These are phyloP conservation scores for Malaclemys terrapin DNA, from an alignment of 2,113 vertebrate species.

Conservation along the genomic window DNA sequence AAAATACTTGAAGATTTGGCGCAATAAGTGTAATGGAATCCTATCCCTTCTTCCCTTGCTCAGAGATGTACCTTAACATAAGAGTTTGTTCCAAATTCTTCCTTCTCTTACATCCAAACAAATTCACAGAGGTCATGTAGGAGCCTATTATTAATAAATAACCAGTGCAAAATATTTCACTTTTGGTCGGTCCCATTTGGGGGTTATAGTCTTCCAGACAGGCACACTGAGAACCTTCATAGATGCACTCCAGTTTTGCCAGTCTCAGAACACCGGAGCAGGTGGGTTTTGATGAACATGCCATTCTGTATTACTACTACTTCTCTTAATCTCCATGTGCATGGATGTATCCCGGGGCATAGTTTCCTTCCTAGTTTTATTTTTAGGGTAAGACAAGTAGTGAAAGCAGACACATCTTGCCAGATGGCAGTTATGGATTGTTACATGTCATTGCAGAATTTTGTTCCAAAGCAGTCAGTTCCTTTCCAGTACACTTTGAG, in stretches of 20 bases:
- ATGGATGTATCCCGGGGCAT: neutral
- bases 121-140: neutral
- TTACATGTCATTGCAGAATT: neutral
- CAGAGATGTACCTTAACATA: accelerated
- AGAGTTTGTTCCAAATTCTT: neutral
- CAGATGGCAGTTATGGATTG: neutral
- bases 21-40: neutral
- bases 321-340: neutral
- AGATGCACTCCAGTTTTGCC: neutral
- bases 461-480: neutral
- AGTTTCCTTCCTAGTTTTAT: neutral
- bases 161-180: too few species aligned
- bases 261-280: neutral
- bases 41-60: accelerated
- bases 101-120: neutral
- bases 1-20: neutral
- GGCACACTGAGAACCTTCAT: neutral
- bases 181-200: too few species aligned
- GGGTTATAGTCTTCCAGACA: neutral
- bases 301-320: neutral
- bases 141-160: neutral
- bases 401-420: neutral
- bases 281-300: neutral
- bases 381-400: neutral
- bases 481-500: neutral